Conservation (phyloP, 2,113 vertebrate genomes). For the Syngnathus typhle region DNA sequence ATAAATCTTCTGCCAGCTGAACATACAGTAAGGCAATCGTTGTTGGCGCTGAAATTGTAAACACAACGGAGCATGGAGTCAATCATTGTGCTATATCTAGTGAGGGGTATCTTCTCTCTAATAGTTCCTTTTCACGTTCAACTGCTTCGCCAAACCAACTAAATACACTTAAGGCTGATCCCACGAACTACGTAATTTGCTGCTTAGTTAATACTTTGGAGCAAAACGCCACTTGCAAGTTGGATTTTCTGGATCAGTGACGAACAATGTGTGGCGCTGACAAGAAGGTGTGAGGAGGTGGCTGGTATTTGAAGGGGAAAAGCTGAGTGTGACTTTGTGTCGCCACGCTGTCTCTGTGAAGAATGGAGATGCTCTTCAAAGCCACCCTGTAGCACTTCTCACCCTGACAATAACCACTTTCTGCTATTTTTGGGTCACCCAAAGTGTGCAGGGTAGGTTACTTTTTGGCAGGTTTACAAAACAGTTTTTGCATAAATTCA, state of each 20-base stretch:
- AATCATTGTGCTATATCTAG: not conserved
- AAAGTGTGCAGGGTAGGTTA: not conserved
- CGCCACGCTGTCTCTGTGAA: conserved; percentile 29
- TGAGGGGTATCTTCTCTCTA: not conserved
- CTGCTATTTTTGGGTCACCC: conserved; percentile 21
- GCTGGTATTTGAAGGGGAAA: conserved; percentile 22
- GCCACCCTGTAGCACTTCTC: conserved; percentile 35
- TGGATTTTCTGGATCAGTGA: conserved; percentile 22
- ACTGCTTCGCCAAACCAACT: conserved; percentile 9
- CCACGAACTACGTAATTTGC: conserved; percentile 44
- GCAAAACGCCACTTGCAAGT: conserved; percentile 30
- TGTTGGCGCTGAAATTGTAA: not conserved
- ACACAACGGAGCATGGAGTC: not conserved
- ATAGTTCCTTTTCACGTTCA: not conserved
- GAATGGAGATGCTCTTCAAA: conserved; percentile 26
- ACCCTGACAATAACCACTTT: conserved; percentile 16
- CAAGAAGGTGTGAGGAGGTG: conserved; percentile 38
- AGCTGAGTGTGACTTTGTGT: conserved; percentile 42
- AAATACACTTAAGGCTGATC: conserved; percentile 48
- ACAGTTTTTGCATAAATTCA: not conserved
- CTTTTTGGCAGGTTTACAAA: not conserved
- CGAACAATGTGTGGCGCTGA: conserved; percentile 26
- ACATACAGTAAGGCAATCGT: not conserved
- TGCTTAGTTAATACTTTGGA: conserved; percentile 24
- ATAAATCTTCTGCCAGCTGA: not conserved